Percentiles rank a stretch among this genome's conserved stretches.
These are phyloP conservation scores for Saccostrea cuccullata DNA, from an alignment of 1,140 invertebrate genomes.

Conservation along the genomic window DNA sequence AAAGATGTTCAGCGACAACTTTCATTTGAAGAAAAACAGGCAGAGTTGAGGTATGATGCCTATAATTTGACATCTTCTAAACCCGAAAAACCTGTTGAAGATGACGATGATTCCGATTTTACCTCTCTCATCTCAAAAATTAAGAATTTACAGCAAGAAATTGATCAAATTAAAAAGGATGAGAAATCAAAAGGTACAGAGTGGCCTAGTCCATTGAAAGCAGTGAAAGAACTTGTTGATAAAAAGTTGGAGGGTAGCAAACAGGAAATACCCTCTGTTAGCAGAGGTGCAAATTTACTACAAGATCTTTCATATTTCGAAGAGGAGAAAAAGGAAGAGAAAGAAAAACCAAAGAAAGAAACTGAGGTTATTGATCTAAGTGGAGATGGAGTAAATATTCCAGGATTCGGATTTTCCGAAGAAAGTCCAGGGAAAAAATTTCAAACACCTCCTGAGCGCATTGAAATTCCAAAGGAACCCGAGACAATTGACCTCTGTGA, in stretches of 20 bases:
- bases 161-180: constrained; percentile 41
- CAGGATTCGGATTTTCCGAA: constrained; percentile 12
- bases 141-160: constrained; percentile 36
- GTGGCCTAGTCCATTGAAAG: constrained; percentile 40
- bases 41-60: constrained; percentile 29
- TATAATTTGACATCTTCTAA: not conserved
- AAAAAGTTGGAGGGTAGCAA: not conserved
- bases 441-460: not conserved
- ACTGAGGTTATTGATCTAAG: not conserved
- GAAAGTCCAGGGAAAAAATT: not conserved
- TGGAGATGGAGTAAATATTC: not conserved
- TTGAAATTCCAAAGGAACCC: not conserved
- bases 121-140: constrained; percentile 22
- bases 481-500: constrained; percentile 14
- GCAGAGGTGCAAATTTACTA: constrained; percentile 31
- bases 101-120: constrained; percentile 14
- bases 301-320: constrained; percentile 32
- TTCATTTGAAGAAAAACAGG: constrained; percentile 26
- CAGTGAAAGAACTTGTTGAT: not conserved
- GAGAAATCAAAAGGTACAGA: not conserved
- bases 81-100: not conserved
- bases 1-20: constrained; percentile 1
- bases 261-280: not conserved
- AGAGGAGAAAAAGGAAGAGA: not conserved
- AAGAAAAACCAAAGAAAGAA: not conserved